Base-by-base conservation (phyloP, 2,888 invertebrate species). In the Phortica magna region DNA sequence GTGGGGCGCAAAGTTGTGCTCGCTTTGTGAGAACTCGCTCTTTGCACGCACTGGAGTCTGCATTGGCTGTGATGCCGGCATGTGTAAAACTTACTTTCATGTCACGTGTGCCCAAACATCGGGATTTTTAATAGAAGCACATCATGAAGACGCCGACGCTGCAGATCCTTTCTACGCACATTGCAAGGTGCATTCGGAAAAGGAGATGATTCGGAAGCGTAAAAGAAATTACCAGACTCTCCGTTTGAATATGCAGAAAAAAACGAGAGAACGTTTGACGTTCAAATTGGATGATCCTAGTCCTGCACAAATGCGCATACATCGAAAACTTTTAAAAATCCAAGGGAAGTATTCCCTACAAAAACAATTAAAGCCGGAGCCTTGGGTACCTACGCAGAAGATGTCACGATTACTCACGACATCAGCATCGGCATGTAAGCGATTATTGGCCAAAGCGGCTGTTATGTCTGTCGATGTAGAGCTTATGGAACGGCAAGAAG, bases 91-190 rank as follows among this genome's bases (percentile, higher is more conserved):
- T 0, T 98, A 96, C 93, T 99, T 99, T 91, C 99, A 99, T 92
- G 98, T 98, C 59, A 99, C 99, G 12, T 99, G 99, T 93, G 98
- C 98, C 0, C 98, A 99, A 92, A 94, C 96, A 48, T 97, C 98
- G 85, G 99, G 99, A 0, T 93, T 98, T 73, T 92, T 99, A 70
- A 98, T 98, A 0, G 98, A 99, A 91, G 97, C 98, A 0, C 97
- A 97, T 90, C 95, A 96, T 0, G 97, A 97, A 88, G 97, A 97
- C 90, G 96, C 95, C 0, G 97, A 97, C 86, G 97, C 97, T 86
- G 98, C 98, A 0, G 99, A 99, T 93, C 99, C 99, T 0, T 99
- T 98, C 91, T 99, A 98, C 91, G 99, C 98, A 0, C 98, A 99
- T 90, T 99, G 99, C 91, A 97, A 96, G 91, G 93, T 98, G 68